Conservation (phyloP, 2,797 vertebrate genomes). For the Limosa lapponica region DNA sequence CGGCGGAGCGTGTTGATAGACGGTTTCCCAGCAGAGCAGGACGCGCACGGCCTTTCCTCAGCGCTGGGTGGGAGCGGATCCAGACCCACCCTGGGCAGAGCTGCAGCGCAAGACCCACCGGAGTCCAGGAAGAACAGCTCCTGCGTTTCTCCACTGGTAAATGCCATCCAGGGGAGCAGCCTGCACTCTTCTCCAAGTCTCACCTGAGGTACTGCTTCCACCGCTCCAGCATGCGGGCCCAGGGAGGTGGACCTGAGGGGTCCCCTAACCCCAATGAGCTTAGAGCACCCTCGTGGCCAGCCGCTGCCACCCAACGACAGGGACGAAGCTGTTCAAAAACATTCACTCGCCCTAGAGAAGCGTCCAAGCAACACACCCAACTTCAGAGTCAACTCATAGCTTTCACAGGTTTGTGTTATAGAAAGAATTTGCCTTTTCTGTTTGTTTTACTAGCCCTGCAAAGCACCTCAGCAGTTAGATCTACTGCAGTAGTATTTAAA, state of each 20-base stretch:
- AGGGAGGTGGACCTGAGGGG: fast-evolving
- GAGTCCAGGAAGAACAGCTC: background rate
- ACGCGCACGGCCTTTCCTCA: background rate
- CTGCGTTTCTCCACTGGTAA: background rate
- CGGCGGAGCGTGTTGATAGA: fast-evolving
- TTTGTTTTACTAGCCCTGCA: background rate
- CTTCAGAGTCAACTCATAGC: fast-evolving
- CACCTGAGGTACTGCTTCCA: fast-evolving
- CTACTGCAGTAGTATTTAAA: background rate
- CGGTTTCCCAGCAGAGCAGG: background rate
- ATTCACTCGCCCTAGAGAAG: background rate
- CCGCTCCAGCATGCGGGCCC: fast-evolving
- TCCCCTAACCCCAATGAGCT: background rate
- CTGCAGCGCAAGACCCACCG: background rate
- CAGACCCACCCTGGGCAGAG: background rate
- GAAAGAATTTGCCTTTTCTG: background rate
- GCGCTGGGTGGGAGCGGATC: background rate
- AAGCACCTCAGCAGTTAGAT: background rate
- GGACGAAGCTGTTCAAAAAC: background rate
- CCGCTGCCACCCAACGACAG: background rate
- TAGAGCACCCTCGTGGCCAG: fast-evolving
- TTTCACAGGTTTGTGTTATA: fast-evolving
- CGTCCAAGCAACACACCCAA: fast-evolving
- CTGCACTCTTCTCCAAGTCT: background rate
- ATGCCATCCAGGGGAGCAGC: background rate